Percentiles rank a stretch among this genome's conserved stretches.
These are phyloP conservation scores for Lepidocyrtoides sp. DNA, from an alignment of 2,888 invertebrate genomes.

Conservation along the genomic window DNA sequence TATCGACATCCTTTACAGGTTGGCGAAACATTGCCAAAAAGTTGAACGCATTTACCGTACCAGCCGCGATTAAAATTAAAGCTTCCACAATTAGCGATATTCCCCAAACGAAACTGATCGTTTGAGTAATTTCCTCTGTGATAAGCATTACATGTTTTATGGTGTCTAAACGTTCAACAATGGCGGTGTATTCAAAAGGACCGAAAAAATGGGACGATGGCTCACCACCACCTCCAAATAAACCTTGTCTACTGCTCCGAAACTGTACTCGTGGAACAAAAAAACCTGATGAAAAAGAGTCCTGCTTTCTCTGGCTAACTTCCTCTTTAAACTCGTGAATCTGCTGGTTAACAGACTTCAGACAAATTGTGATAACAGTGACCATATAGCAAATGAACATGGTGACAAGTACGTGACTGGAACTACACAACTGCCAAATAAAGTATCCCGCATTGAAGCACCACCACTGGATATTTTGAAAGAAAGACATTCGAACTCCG, in stretches of 20 bases:
- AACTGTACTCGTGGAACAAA: background rate
- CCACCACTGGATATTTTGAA: constrained; percentile 21
- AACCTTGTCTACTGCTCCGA: background rate
- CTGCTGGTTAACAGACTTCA: constrained; percentile 75
- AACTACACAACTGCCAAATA: constrained; percentile 77
- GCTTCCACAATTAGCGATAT: constrained; percentile 80
- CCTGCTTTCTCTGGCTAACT: background rate
- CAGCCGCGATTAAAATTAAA: constrained; percentile 72
- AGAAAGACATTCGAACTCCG: background rate
- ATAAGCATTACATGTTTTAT: constrained; percentile 64
- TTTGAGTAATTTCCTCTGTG: constrained; percentile 58
- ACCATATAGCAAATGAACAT: constrained; percentile 78
- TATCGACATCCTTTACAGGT: background rate
- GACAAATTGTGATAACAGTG: constrained; percentile 70
- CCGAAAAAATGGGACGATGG: background rate
- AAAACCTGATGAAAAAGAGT: background rate
- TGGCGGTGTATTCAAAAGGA: background rate
- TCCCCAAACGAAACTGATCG: constrained; percentile 76
- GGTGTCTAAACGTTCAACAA: constrained; percentile 42
- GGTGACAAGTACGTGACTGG: constrained; percentile 78
- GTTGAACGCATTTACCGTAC: constrained; percentile 69
- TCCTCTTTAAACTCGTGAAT: constrained; percentile 57
- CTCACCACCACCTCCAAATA: too few relatives aligned
- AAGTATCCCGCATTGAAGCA: constrained; percentile 41
- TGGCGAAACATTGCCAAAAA: constrained; percentile 40